These are phyloP conservation scores for Nesogale talazaci DNA, from an alignment of 2,113 vertebrate species.

Conservation along the genomic window DNA sequence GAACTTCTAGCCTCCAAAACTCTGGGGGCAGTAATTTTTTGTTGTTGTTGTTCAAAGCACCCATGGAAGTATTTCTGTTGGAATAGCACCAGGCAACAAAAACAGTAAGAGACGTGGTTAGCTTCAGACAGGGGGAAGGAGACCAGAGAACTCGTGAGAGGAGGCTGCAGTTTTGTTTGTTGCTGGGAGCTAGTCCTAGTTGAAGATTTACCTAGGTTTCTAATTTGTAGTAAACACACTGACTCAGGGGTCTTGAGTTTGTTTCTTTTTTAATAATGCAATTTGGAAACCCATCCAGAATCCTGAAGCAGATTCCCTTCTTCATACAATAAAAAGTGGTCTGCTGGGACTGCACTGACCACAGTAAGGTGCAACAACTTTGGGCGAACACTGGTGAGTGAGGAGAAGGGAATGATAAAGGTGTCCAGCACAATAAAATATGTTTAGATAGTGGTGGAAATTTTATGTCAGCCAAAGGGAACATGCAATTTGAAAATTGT, in stretches of 20 bases:
- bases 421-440: too few relatives aligned
- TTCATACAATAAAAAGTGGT: accelerated
- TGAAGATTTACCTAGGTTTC: not conserved
- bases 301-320: not conserved
- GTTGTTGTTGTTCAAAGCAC: not conserved
- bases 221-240: not conserved
- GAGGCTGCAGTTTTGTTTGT: not conserved
- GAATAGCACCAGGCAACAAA: not conserved
- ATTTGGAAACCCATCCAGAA: not conserved
- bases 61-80: too few relatives aligned
- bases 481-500: not conserved
- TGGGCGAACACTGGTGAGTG: accelerated
- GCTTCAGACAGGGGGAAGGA: not conserved
- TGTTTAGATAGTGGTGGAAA: not conserved
- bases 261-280: not conserved
- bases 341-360: accelerated
- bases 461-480: not conserved
- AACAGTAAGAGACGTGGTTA: not conserved
- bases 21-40: not conserved
- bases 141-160: not conserved
- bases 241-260: not conserved
- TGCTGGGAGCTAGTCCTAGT: not conserved
- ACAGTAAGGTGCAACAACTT: accelerated
- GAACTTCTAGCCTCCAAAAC: not conserved
- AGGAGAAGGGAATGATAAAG: accelerated